Evolutionary conservation across 2,888 invertebrate species (phyloP).

Genomic region (Hedychridium roseum): DNA sequence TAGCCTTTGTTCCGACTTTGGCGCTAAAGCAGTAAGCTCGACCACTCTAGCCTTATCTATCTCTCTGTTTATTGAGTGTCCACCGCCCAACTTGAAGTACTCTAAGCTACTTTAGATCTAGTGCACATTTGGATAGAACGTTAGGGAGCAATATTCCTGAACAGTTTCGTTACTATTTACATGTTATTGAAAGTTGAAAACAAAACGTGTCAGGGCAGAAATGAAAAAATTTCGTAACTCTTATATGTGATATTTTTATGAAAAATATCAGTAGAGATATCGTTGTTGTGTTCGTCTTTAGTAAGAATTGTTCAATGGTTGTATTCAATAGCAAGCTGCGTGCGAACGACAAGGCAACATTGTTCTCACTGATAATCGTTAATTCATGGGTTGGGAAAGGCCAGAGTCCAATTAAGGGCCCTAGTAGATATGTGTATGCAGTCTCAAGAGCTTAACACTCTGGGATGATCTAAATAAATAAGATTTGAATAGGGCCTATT

Average conservation of each 20-base stretch:
- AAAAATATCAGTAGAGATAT: no score
- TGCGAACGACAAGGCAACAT: slow-evolving; percentile 38
- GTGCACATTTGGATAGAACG: slow-evolving; percentile 7
- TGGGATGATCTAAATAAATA: slow-evolving; percentile 26
- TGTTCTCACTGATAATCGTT: slow-evolving; percentile 48
- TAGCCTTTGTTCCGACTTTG: slow-evolving; percentile 22
- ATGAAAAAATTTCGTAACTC: no score
- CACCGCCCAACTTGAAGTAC: slow-evolving; percentile 20
- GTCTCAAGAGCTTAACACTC: slow-evolving; percentile 25
- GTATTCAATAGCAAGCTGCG: no score
- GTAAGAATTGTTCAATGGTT: no score
- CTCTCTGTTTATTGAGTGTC: slow-evolving; percentile 32
- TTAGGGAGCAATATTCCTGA: not conserved
- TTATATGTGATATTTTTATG: no score
- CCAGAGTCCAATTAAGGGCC: slow-evolving; percentile 39
- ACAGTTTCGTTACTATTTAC: no score
- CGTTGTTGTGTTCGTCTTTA: no score
- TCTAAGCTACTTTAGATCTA: slow-evolving; percentile 13
- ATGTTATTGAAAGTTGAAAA: no score
- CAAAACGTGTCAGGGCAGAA: no score
- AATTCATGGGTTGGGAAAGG: slow-evolving; percentile 37
- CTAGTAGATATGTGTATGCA: no score
- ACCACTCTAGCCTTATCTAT: slow-evolving; percentile 27
- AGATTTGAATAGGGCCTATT: slow-evolving; percentile 21
- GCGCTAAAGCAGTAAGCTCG: slow-evolving; percentile 27